A percentile compares a stretch with the other conserved stretches of the same genome.
These are phyloP conservation scores for Hirtodrosophila histrioides DNA, from an alignment of 2,888 invertebrate genomes.

Conservation along the genomic window DNA sequence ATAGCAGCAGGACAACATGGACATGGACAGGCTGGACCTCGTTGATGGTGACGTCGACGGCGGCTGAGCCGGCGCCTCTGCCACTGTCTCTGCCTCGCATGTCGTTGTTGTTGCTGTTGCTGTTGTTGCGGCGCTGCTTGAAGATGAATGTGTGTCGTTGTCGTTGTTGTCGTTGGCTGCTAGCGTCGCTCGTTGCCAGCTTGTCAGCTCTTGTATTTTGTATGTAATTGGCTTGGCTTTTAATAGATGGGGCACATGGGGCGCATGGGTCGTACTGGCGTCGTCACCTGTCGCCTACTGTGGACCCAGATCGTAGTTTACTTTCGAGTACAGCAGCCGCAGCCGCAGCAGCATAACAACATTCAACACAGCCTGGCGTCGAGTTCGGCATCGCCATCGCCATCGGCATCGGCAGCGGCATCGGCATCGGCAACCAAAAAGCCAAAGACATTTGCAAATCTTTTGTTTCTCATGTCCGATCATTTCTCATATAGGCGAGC, in stretches of 20 bases:
- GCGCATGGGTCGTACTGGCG: constrained; percentile 43
- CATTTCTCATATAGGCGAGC: constrained; percentile 81
- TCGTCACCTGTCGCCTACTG: constrained; percentile 76
- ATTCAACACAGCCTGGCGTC: constrained; percentile 4
- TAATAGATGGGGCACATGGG: constrained; percentile 47
- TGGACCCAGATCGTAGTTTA: constrained; percentile 50
- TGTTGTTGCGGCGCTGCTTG: constrained; percentile 55
- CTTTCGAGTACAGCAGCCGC: constrained; percentile 42
- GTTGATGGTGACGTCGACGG: constrained; percentile 34
- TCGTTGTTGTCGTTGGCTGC: constrained; percentile 26
- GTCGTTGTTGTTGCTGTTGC: constrained; percentile 35
- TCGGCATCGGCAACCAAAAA: constrained; percentile 63
- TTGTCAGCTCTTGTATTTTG: constrained; percentile 76
- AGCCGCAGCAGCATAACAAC: constrained; percentile 8
- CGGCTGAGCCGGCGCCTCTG: constrained; percentile 69
- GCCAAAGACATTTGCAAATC: constrained; percentile 81
- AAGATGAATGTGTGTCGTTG: constrained; percentile 77
- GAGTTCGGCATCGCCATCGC: constrained; percentile 4
- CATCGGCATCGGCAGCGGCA: constrained; percentile 16
- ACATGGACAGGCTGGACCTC: constrained; percentile 8
- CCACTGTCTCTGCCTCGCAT: constrained; percentile 54
- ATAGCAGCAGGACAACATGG: constrained; percentile 36
- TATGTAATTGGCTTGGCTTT: constrained; percentile 72
- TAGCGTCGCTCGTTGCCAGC: constrained; percentile 46
- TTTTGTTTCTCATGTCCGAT: constrained; percentile 83